Percentiles rank a stretch among this genome's conserved stretches.
phyloP scores from a whole-genome alignment of 2,113 vertebrate species.

The Trinectes maculatus region DNA sequence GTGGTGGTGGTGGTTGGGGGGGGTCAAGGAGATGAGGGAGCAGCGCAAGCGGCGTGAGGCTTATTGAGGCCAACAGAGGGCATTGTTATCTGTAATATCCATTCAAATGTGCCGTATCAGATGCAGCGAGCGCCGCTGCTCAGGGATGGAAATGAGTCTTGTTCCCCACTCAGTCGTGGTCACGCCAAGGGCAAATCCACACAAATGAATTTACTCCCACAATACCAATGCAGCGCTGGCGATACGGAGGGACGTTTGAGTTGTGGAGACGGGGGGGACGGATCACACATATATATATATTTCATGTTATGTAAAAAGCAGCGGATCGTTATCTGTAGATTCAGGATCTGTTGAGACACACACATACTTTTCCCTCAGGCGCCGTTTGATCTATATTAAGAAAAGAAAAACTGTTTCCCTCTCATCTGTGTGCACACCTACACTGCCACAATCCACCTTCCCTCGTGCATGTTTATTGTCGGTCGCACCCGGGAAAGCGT shows the following conservation, averaged over 20 bases:
- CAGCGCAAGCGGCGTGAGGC: conserved; percentile 29
- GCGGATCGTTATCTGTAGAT: no score
- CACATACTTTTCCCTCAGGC: not conserved
- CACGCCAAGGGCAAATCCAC: conserved; percentile 62
- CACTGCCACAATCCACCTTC: conserved; percentile 41
- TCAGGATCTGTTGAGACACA: not conserved
- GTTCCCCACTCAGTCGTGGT: conserved; percentile 64
- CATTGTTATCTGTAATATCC: conserved; percentile 79
- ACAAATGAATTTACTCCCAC: conserved; percentile 69
- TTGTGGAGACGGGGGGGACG: conserved; percentile 9
- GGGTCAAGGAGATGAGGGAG: conserved; percentile 33
- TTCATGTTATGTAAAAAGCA: no score
- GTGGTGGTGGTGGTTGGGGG: conserved; percentile 6
- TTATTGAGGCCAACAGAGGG: conserved; percentile 78
- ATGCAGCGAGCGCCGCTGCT: conserved; percentile 60
- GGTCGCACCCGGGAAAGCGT: conserved; percentile 30
- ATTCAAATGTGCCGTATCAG: conserved; percentile 73
- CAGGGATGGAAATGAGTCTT: conserved; percentile 73
- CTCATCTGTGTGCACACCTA: conserved; percentile 28
- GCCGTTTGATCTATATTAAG: conserved; percentile 23
- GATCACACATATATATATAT: no score
- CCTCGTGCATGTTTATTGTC: conserved; percentile 46
- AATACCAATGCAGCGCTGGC: conserved; percentile 45
- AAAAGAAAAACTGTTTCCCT: not conserved
- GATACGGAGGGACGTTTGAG: conserved; percentile 24